Percentiles rank a stretch among this genome's conserved stretches.
Evolutionary conservation across 2,888 invertebrate genomes (phyloP).

Genomic region (Cepaea hortensis): DNA sequence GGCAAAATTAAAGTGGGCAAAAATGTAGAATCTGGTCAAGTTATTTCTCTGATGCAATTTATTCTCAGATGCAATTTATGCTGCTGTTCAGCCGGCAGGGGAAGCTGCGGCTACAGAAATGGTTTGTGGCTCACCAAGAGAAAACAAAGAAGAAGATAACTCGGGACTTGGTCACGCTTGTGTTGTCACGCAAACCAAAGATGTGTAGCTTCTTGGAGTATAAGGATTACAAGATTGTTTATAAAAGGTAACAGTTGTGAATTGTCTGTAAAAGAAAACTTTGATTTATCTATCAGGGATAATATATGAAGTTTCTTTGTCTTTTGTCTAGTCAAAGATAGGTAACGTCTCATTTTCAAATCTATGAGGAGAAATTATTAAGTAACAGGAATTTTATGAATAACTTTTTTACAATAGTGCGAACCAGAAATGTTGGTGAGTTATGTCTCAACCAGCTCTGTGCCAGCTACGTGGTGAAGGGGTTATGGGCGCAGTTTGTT

Average conservation of each 20-base stretch:
- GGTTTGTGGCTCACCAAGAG: slow-evolving; percentile 98
- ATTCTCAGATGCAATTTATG: slow-evolving; percentile 99
- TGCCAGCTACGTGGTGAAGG: not conserved
- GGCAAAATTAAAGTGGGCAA: too few relatives aligned
- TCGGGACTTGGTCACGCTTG: slow-evolving; percentile 93
- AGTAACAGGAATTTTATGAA: too few relatives aligned
- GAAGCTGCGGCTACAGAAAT: slow-evolving; percentile 97
- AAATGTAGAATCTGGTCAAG: not conserved
- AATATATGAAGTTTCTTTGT: not conserved
- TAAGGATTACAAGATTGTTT: slow-evolving; percentile 99
- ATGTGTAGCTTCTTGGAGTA: slow-evolving; percentile 99
- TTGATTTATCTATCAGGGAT: not conserved
- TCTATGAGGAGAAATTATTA: not conserved
- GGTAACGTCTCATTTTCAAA: not conserved
- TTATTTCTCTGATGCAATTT: slow-evolving; percentile 89
- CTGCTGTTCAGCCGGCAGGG: slow-evolving; percentile 98
- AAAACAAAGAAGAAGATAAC: slow-evolving; percentile 98
- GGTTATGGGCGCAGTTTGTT: too few relatives aligned
- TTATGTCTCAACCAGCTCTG: not conserved
- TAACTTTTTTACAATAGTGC: too few relatives aligned
- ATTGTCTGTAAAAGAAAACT: not conserved
- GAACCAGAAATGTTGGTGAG: not conserved
- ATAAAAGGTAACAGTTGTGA: slow-evolving; percentile 86
- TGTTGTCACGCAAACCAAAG: slow-evolving; percentile 95
- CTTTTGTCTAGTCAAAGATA: not conserved